Evolutionary conservation across 2,888 invertebrate species (phyloP).

Genomic region (Seira ritae): DNA sequence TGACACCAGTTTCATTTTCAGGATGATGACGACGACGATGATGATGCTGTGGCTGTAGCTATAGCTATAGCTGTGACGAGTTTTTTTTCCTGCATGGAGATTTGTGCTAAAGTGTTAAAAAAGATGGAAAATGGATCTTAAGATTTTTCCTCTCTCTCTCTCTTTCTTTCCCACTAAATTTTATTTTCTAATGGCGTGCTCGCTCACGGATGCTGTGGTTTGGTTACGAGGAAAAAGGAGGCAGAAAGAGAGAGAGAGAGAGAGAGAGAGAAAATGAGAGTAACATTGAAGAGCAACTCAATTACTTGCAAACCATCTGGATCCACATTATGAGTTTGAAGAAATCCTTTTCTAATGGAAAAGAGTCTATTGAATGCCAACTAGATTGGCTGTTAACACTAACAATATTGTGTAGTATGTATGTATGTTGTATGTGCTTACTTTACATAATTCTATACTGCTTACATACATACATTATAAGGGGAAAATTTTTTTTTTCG

Average conservation of each 20-base stretch:
- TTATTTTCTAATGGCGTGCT: conserved; percentile 46
- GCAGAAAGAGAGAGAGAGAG: conserved; percentile 43
- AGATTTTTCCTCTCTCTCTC: conserved; percentile 47
- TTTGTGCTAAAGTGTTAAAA: conserved; percentile 56
- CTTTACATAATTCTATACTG: conserved; percentile 40
- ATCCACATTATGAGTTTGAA: conserved; percentile 70
- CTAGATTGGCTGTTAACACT: conserved; percentile 67
- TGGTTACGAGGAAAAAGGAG: conserved; percentile 60
- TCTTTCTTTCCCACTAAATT: conserved; percentile 40
- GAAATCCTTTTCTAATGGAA: conserved; percentile 74
- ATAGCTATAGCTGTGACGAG: conserved; percentile 46
- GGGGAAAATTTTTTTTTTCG: conserved; percentile 19
- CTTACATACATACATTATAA: conserved; percentile 38
- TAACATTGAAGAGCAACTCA: conserved; percentile 70
- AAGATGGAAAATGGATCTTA: conserved; percentile 59
- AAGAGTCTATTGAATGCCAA: conserved; percentile 74
- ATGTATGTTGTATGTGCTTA: conserved; percentile 11
- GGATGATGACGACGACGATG: conserved; percentile 18
- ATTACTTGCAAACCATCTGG: conserved; percentile 73
- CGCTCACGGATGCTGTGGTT: conserved; percentile 7
- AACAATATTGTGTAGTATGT: conserved; percentile 56
- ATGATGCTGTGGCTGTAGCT: no score
- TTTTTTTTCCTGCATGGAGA: conserved; percentile 57
- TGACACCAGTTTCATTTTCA: conserved; percentile 62
- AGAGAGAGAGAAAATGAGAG: conserved; percentile 67